These are phyloP conservation scores for Bedellia somnulentella DNA, from an alignment of 2,888 invertebrate species.

Conservation along the genomic window DNA sequence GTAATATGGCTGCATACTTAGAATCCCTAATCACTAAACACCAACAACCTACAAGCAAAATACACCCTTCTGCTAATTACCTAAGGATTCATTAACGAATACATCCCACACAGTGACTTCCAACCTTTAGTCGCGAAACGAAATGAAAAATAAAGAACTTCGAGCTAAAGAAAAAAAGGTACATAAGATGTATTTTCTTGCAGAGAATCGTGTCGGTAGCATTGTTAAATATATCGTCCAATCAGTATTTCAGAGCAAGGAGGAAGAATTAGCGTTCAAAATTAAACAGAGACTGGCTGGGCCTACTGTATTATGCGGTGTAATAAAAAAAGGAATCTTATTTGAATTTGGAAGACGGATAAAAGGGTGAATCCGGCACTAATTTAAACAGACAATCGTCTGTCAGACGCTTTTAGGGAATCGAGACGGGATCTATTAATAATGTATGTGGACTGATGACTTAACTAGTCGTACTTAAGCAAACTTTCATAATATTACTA, in stretches of 20 bases:
- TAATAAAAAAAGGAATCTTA: constrained; percentile 53
- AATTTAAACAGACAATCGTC: constrained; percentile 48
- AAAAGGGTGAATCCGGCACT: constrained; percentile 50
- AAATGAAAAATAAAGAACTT: constrained; percentile 42
- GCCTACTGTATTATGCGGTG: constrained; percentile 50
- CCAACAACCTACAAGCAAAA: constrained; percentile 33
- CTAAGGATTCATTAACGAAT: constrained; percentile 43
- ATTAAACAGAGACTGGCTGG: constrained; percentile 34
- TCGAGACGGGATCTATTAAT: constrained; percentile 41
- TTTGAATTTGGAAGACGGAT: constrained; percentile 57
- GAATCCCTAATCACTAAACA: constrained; percentile 38
- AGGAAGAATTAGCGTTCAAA: constrained; percentile 48
- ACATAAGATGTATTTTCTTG: constrained; percentile 51
- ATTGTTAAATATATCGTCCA: constrained; percentile 60
- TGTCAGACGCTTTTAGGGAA: constrained; percentile 38
- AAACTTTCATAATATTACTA: no score
- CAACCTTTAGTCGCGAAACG: constrained; percentile 23
- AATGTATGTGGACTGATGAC: constrained; percentile 32
- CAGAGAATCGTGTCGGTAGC: constrained; percentile 46
- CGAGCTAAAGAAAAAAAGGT: constrained; percentile 35
- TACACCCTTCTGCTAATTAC: constrained; percentile 42
- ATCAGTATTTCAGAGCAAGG: constrained; percentile 45
- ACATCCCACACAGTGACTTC: constrained; percentile 20
- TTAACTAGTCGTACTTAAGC: background rate
- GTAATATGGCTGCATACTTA: constrained; percentile 41